Evolutionary conservation across 1,140 invertebrate species (phyloP).

Genomic region (Drosophila bocqueti): DNA sequence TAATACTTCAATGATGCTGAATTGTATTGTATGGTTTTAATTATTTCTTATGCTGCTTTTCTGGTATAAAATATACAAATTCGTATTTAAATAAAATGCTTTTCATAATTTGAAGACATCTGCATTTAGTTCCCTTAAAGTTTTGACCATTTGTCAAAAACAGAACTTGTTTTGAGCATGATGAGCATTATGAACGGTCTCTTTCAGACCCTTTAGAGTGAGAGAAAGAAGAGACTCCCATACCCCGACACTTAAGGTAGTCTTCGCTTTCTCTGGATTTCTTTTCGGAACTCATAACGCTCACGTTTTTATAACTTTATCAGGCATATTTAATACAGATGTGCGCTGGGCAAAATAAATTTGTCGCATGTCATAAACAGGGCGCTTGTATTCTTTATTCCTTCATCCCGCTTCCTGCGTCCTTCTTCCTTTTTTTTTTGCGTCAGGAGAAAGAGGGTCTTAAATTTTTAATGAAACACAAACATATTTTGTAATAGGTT

Average conservation of each 20-base stretch:
- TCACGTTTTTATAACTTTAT: conserved; percentile 64
- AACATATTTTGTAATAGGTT: conserved; percentile 78
- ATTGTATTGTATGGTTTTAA: too few species aligned
- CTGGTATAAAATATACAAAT: background rate
- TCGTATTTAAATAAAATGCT: background rate
- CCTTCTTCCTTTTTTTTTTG: background rate
- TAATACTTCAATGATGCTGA: background rate
- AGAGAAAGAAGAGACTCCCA: background rate
- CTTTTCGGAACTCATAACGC: conserved; percentile 14
- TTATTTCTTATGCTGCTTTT: too few species aligned
- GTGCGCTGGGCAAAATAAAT: conserved; percentile 35
- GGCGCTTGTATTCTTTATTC: conserved; percentile 31
- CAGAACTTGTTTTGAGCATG: background rate
- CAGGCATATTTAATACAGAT: conserved; percentile 51
- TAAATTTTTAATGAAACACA: conserved; percentile 81
- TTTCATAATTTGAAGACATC: background rate
- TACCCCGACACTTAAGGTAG: background rate
- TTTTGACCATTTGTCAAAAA: background rate
- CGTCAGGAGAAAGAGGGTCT: conserved; percentile 28
- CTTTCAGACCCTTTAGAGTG: background rate
- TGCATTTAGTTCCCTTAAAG: too few species aligned
- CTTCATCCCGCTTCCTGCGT: conserved; percentile 5
- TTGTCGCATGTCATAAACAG: conserved; percentile 76
- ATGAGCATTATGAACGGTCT: background rate
- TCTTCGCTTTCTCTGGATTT: background rate